Percentiles rank a stretch among this genome's conserved stretches.
phyloP scores from a whole-genome alignment of 2,113 vertebrate genomes.

The Ahaetulla prasina region DNA sequence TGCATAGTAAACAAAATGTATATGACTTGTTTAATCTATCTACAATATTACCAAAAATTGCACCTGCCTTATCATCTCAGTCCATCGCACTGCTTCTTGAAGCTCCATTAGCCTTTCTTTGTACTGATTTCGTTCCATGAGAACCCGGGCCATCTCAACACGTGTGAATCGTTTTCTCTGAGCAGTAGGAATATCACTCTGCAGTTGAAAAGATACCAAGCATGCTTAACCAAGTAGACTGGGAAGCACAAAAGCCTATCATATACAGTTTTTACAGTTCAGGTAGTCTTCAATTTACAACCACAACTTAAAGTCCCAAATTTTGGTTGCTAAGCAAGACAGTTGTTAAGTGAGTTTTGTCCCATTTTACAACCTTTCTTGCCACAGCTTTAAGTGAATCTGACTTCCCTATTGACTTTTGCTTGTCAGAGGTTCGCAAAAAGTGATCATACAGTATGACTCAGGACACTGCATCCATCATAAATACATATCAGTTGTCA shows the following conservation, averaged over 20 bases:
- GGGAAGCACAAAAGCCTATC: not conserved
- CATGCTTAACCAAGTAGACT: not conserved
- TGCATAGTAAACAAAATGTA: not conserved
- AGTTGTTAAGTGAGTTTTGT: not conserved
- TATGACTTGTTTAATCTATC: not conserved
- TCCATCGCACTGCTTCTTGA: slow-evolving; percentile 97
- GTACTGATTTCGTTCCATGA: slow-evolving; percentile 98
- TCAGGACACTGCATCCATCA: not conserved
- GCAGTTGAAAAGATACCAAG: not conserved
- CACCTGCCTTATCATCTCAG: slow-evolving; percentile 94
- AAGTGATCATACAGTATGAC: not conserved
- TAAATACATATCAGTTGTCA: not conserved
- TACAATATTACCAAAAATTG: not conserved
- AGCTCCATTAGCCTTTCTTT: slow-evolving; percentile 99
- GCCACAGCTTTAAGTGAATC: not conserved
- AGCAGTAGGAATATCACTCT: slow-evolving; percentile 95
- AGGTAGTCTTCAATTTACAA: not conserved
- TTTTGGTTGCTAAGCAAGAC: not conserved
- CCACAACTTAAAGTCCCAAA: not conserved
- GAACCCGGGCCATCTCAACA: slow-evolving; percentile 96
- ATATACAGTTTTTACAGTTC: not conserved
- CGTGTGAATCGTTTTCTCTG: slow-evolving; percentile 96
- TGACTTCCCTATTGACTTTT: not conserved
- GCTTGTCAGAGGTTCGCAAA: not conserved
- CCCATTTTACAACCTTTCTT: not conserved